Evolutionary conservation across 2,113 vertebrate species (phyloP).

Genomic region (Forbesichthys papilliferus): DNA sequence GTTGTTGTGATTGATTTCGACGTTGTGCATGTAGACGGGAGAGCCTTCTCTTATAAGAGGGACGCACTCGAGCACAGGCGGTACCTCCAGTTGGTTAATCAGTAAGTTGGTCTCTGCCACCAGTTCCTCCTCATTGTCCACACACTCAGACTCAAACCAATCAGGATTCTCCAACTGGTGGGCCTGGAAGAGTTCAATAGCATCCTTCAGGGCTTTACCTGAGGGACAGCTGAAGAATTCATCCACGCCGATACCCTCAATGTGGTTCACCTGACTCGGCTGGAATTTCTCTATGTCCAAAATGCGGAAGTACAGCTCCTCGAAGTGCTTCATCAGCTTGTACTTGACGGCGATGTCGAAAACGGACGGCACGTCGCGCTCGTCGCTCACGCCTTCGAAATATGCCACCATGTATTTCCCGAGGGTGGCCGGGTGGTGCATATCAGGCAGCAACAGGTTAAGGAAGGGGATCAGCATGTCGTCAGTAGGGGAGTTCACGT

Average conservation of each 20-base stretch:
- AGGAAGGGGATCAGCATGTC: conserved; percentile 91
- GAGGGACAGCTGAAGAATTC: conserved; percentile 80
- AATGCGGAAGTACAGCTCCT: conserved; percentile 91
- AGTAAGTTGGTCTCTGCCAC: conserved; percentile 21
- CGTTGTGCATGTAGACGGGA: conserved; percentile 36
- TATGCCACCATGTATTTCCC: conserved; percentile 93
- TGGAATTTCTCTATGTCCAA: conserved; percentile 90
- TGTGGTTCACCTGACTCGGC: conserved; percentile 80
- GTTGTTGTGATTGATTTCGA: conserved; percentile 22
- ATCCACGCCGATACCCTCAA: conserved; percentile 78
- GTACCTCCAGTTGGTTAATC: not conserved
- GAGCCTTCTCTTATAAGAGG: conserved; percentile 66
- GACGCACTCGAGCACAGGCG: conserved; percentile 47
- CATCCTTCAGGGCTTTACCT: conserved; percentile 79
- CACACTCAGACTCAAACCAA: conserved; percentile 87
- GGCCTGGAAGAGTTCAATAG: conserved; percentile 79
- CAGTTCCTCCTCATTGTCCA: conserved; percentile 65
- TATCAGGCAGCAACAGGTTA: conserved; percentile 87
- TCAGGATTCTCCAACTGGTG: conserved; percentile 81
- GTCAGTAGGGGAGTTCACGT: conserved; percentile 75
- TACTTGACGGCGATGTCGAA: conserved; percentile 85
- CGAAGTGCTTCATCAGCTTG: conserved; percentile 89
- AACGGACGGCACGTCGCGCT: conserved; percentile 83
- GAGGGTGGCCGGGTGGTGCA: conserved; percentile 83
- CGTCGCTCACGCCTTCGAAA: conserved; percentile 83